A percentile compares a stretch with the other conserved stretches of the same genome.
Evolutionary conservation across 2,797 vertebrate species (phyloP).

Genomic region (Paratrypauchen microcephalus): DNA sequence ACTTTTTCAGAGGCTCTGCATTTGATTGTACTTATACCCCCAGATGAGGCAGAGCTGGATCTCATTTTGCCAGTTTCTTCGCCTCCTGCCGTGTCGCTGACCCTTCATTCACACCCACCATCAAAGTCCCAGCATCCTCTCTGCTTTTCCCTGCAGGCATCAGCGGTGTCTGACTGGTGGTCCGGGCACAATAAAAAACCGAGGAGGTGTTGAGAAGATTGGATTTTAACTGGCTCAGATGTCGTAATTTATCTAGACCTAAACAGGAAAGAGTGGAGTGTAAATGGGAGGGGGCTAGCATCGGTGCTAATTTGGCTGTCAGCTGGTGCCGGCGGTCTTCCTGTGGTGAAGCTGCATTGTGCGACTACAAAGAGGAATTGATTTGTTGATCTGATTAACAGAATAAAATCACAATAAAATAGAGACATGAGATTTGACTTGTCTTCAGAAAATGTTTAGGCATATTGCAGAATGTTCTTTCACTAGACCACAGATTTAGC

Average conservation of each 20-base stretch:
- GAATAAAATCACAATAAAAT: neutral
- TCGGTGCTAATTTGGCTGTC: conserved; percentile 69
- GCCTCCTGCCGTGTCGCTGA: conserved; percentile 63
- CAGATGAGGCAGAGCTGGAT: conserved; percentile 47
- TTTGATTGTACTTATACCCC: conserved; percentile 25
- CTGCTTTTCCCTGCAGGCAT: conserved; percentile 44
- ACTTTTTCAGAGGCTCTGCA: conserved; percentile 17
- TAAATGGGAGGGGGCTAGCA: conserved; percentile 54
- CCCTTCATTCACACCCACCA: conserved; percentile 63
- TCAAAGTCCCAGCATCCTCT: conserved; percentile 65
- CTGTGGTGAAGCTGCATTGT: conserved; percentile 63
- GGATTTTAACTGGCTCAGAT: conserved; percentile 44
- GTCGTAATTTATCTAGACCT: conserved; percentile 27
- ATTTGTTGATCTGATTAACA: conserved; percentile 49
- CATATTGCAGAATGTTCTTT: too few relatives aligned
- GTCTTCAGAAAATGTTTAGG: neutral
- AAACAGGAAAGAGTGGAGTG: conserved; percentile 41
- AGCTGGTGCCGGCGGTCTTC: conserved; percentile 64
- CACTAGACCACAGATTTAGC: too few relatives aligned
- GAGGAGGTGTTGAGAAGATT: conserved; percentile 51
- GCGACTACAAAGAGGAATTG: conserved; percentile 65
- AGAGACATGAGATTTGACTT: neutral
- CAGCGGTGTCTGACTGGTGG: conserved; percentile 56
- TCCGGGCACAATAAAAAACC: conserved; percentile 46
- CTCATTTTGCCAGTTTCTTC: conserved; percentile 60